Percentiles rank a stretch among this genome's conserved stretches.
These are phyloP conservation scores for Latrodectus geometricus DNA, from an alignment of 1,140 invertebrate genomes.

Conservation along the genomic window DNA sequence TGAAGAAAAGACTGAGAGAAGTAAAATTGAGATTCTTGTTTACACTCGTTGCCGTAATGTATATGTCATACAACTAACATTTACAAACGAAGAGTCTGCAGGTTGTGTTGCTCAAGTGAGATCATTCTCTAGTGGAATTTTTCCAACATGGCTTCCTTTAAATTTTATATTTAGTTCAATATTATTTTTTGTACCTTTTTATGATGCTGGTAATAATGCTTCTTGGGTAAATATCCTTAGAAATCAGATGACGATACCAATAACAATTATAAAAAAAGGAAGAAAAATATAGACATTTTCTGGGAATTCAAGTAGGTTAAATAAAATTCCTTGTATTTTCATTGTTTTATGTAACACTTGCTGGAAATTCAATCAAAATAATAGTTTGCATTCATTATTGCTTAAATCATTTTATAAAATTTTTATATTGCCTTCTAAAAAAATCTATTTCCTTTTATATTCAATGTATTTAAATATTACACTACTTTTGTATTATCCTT, in stretches of 20 bases:
- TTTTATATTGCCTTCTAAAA: too few relatives aligned
- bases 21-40: constrained; percentile 47
- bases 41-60: constrained; percentile 28
- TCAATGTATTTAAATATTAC: too few relatives aligned
- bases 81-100: constrained; percentile 34
- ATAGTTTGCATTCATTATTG: too few relatives aligned
- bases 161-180: constrained; percentile 50
- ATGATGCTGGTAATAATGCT: constrained; percentile 33
- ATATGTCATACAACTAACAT: constrained; percentile 37
- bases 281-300: neutral
- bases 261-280: constrained; percentile 40
- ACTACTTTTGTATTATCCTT: too few relatives aligned
- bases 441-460: too few relatives aligned
- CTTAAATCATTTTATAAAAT: too few relatives aligned
- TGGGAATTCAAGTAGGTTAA: too few relatives aligned
- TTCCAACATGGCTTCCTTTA: constrained; percentile 49
- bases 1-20: constrained; percentile 44
- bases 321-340: too few relatives aligned
- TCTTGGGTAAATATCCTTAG: constrained; percentile 34
- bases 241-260: constrained; percentile 49
- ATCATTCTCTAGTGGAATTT: constrained; percentile 43
- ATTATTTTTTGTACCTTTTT: constrained; percentile 50
- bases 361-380: too few relatives aligned
- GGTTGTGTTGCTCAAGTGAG: constrained; percentile 26
- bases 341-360: too few relatives aligned